Base-by-base conservation (phyloP, 2,113 vertebrate genomes). In the Myotis davidii region DNA sequence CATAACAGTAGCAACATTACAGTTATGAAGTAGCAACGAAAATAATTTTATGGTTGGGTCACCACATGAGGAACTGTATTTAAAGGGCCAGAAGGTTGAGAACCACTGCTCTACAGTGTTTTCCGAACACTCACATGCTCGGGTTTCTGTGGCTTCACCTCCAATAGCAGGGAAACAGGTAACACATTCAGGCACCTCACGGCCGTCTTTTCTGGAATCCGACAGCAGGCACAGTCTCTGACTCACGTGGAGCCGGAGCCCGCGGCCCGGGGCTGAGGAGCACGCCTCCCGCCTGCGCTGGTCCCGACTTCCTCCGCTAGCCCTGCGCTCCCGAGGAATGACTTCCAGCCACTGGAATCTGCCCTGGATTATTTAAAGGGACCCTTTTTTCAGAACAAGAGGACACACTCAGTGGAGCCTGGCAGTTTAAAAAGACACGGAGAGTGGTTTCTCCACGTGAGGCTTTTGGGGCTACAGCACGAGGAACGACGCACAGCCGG, bases 341-440 rank as follows among this genome's bases (percentile, higher is more conserved):
- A 84, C 76, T 94, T 96, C 50, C n/a, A 90, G 93, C 37, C 67
- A 59, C 77, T 50, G 85, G 77, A 96, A 70, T 23, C 76, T 77
- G 45, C 72, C 85, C 78, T 85, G 73, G 29, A 23, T 9, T 70
- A 85, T 94, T 92, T 11, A 69, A 85, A 93, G 64, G 52, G 81
- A 83, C 17, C 9, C 34, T 89, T 64, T 61, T 52, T 84, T 65
- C 18, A 39, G 42, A 83, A 64, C 23, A 27, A 48, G 82, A 74
- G 52, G 48, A 45, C 88, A 39, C 65, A 34, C 59, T 67, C 52
- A 25, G 8, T 2, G n/a, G 39, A 56, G 7, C 13, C 74, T 50
- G 27, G 42, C 3, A 25, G 81, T 56, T 48, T 48, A 72, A 27
- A 52, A 76, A 48, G 54, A 85, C n/a, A 59, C 50, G 70, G 0